Evolutionary conservation across 1,140 invertebrate species (phyloP), one percentile per base, ranked within the genome.

Genomic region (Drosophila sucinea): DNA sequence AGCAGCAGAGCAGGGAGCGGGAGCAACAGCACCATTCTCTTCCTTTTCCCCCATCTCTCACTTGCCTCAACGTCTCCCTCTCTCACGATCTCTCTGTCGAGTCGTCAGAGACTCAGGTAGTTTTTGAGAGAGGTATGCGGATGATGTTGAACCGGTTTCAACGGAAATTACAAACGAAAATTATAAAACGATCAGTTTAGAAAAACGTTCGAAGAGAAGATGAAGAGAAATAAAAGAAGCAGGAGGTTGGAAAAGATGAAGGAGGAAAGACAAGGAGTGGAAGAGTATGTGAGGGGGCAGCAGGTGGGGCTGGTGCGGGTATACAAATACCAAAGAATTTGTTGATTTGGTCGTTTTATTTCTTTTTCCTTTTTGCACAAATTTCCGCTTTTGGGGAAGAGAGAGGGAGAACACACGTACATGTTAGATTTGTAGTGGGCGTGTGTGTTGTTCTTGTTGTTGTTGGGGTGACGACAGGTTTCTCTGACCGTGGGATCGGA

Each of bases 81-180:
- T 41, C 67, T 38, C 35, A 7, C 65, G 33, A 51, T 25, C 70
- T 29, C 17, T 55, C 23, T 57, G 70, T 30, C 38, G 63, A 76
- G 51, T 58, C 71, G 38, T 72, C 66, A 27, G 54, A 61, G 76
- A 76, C 84, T 87, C 83, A 87, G 85, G 85, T 89, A 89, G 85
- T 89, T 89, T 47, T 61, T 17, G 17, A 17, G 47, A 76, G 69
- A 80, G 81, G 90, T 81, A 91, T 91, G 74, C 82, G 79, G 90
- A 79, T 85, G 90, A 87, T 87, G 80, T 78, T 67, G 81, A 91
- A 91, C 90, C 90, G 85, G 90, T 91, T 91, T 91, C 81, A 91
- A 90, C 90, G 90, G 90, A 91, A 91, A 91, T 90, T 91, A 91
- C 85, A 90, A 90, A 87, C 85, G 85, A 89, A 89, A 90, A 89